phyloP scores from a whole-genome alignment of 2,888 invertebrate genomes.

The Druceiella hillmani region DNA sequence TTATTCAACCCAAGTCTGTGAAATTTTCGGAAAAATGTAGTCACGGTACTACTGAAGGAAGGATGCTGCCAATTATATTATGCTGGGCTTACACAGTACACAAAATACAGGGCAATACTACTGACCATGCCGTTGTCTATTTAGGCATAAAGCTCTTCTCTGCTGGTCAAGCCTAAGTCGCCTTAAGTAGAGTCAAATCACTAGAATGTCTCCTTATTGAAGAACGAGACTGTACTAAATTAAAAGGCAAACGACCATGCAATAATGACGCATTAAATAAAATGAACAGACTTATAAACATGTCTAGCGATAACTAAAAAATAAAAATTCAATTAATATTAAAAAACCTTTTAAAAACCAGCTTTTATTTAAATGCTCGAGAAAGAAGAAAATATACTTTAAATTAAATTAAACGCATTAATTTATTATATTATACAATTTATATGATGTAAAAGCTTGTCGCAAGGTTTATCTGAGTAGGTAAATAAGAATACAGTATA shows the following conservation, averaged over 20 bases:
- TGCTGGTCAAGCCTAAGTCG: conserved; percentile 19
- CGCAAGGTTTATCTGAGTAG: no score
- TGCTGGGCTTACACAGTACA: conserved; percentile 25
- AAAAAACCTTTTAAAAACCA: no score
- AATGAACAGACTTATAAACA: conserved; percentile 12
- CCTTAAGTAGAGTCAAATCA: conserved; percentile 21
- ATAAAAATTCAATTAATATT: no score
- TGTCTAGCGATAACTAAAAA: no score
- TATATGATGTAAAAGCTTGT: no score
- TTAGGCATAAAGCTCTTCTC: conserved; percentile 15
- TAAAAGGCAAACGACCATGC: conserved; percentile 17
- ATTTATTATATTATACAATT: no score
- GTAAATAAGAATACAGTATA: no score
- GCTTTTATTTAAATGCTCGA: no score
- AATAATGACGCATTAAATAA: conserved; percentile 14
- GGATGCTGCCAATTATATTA: conserved; percentile 23
- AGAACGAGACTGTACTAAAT: conserved; percentile 23
- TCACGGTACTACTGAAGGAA: conserved; percentile 20
- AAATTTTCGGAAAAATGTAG: conserved; percentile 23
- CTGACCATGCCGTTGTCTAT: conserved; percentile 19
- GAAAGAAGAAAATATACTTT: no score
- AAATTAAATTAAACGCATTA: no score
- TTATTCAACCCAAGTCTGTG: conserved; percentile 20
- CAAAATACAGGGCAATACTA: conserved; percentile 20
- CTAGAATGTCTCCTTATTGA: conserved; percentile 23